Evolutionary conservation across 2,113 vertebrate species (phyloP).

Genomic region (Cochlearius cochlearius): DNA sequence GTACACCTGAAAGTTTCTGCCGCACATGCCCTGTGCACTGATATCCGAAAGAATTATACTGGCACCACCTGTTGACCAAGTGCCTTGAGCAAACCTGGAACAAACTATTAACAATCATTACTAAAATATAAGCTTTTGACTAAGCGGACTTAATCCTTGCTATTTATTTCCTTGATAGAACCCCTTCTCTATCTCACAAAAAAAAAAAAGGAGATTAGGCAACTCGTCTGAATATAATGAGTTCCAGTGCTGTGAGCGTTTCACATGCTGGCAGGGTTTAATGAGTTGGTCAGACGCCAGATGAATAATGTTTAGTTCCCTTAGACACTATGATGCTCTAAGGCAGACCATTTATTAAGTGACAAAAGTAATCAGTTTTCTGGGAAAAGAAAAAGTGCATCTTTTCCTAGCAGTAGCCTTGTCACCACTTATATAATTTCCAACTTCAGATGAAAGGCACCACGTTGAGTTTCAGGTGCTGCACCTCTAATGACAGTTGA

Average conservation of each 20-base stretch:
- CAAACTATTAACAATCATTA: background rate
- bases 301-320: background rate
- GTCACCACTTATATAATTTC: background rate
- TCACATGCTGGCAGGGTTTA: background rate
- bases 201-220: background rate
- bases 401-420: background rate
- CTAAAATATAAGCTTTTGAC: background rate
- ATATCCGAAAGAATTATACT: background rate
- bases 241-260: background rate
- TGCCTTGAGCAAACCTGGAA: background rate
- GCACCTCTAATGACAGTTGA: background rate
- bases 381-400: background rate
- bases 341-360: background rate
- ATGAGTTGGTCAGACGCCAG: background rate
- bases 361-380: background rate
- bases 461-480: background rate
- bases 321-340: background rate
- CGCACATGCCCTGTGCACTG: background rate
- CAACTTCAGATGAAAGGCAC: background rate
- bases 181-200: background rate
- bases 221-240: background rate
- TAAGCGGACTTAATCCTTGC: background rate
- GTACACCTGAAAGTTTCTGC: background rate
- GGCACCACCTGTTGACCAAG: constrained; percentile 1
- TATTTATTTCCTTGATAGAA: background rate